Percentiles rank a stretch among this genome's conserved stretches.
phyloP scores from a whole-genome alignment of 2,888 invertebrate genomes.

The Dicyrtoma fusca region DNA sequence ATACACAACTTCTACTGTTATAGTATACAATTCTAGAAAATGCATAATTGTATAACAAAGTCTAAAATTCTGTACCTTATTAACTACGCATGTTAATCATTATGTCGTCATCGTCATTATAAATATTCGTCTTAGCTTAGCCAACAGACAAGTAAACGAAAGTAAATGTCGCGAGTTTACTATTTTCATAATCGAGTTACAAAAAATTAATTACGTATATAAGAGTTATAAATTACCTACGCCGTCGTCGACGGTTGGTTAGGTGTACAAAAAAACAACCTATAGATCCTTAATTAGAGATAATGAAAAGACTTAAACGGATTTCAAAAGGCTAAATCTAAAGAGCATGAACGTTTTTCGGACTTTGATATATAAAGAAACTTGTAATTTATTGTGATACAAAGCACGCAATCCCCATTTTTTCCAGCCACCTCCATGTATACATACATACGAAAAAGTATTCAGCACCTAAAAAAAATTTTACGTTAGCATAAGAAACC shows the following conservation, averaged over 20 bases:
- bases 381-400: slow-evolving; percentile 32
- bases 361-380: slow-evolving; percentile 14
- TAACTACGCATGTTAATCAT: slow-evolving; percentile 11
- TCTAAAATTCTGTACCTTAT: slow-evolving; percentile 28
- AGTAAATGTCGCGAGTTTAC: slow-evolving; percentile 29
- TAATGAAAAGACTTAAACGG: slow-evolving; percentile 19
- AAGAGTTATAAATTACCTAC: background rate
- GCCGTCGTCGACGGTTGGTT: background rate
- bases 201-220: slow-evolving; percentile 12
- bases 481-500: background rate
- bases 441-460: slow-evolving; percentile 3
- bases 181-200: slow-evolving; percentile 28
- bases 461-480: slow-evolving; percentile 7
- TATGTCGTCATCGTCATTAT: background rate
- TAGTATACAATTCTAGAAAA: background rate
- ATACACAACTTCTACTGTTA: no score
- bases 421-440: slow-evolving; percentile 15
- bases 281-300: slow-evolving; percentile 25
- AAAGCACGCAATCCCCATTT: slow-evolving; percentile 19
- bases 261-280: slow-evolving; percentile 3
- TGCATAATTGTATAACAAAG: slow-evolving; percentile 6
- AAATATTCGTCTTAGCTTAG: slow-evolving; percentile 10
- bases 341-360: slow-evolving; percentile 30
- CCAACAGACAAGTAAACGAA: slow-evolving; percentile 3
- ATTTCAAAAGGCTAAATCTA: slow-evolving; percentile 26